A percentile compares a stretch with the other conserved stretches of the same genome.
These are phyloP conservation scores for Pinctada fucata DNA, from an alignment of 2,888 invertebrate species.

Conservation along the genomic window DNA sequence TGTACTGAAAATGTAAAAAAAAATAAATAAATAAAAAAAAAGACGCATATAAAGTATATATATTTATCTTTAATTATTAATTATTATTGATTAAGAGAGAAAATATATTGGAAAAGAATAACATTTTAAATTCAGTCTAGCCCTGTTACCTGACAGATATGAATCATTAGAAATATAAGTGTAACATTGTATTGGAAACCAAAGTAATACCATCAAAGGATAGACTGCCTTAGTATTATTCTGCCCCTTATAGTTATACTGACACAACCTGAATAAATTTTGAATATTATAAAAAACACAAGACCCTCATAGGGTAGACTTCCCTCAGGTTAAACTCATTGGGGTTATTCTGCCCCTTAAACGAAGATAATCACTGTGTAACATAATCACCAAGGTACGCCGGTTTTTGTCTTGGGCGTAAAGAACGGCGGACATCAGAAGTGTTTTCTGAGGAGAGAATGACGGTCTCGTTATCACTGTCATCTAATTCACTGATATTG, in stretches of 20 bases:
- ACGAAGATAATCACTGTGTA: not conserved
- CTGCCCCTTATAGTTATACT: not conserved
- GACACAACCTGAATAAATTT: too few species aligned
- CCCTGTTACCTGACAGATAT: not conserved
- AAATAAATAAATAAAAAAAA: too few species aligned
- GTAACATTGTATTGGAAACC: not conserved
- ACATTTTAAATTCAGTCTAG: not conserved
- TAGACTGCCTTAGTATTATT: not conserved
- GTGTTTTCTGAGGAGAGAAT: not conserved
- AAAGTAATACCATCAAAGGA: not conserved
- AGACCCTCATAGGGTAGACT: not conserved
- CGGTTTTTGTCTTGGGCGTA: not conserved
- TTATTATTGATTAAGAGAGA: not conserved
- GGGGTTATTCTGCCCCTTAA: not conserved
- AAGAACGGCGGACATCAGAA: not conserved
- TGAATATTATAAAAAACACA: too few species aligned
- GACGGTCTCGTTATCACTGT: not conserved
- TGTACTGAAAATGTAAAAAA: too few species aligned
- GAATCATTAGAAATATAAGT: not conserved
- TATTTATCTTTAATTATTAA: not conserved
- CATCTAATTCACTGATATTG: not conserved
- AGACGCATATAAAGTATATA: not conserved
- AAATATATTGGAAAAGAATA: not conserved
- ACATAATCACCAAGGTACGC: not conserved
- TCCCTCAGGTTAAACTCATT: not conserved